Percentiles rank a stretch among this genome's conserved stretches.
Evolutionary conservation across 2,888 invertebrate genomes (phyloP).

Genomic region (Empis livida): DNA sequence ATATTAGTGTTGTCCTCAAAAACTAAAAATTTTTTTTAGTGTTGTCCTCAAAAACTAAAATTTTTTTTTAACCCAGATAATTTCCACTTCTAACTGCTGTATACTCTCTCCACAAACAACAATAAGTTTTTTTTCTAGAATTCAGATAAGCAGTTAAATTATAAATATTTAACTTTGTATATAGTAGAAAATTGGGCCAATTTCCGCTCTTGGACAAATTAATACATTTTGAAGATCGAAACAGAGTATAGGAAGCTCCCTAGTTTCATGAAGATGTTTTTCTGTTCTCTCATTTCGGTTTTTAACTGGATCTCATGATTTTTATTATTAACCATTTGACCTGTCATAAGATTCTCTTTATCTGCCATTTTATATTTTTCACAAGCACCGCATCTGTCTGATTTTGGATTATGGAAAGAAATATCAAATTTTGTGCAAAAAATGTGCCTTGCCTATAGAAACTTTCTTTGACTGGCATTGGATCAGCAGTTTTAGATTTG

Average conservation of each 20-base stretch:
- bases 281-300: constrained; percentile 4
- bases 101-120: constrained; percentile 6
- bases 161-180: constrained; percentile 1
- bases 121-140: constrained; percentile 4
- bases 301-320: neutral
- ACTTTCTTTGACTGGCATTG: neutral
- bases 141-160: constrained; percentile 2
- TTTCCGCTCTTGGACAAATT: constrained; percentile 1
- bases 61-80: constrained; percentile 3
- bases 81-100: constrained; percentile 4
- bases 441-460: constrained; percentile 1
- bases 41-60: constrained; percentile 3
- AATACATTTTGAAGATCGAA: constrained; percentile 6
- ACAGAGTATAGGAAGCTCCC: constrained; percentile 1
- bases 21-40: no score
- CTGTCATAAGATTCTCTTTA: constrained; percentile 3
- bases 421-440: constrained; percentile 5
- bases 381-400: constrained; percentile 7
- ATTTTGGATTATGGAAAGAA: constrained; percentile 6
- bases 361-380: constrained; percentile 4
- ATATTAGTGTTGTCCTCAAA: no score
- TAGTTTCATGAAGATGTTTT: constrained; percentile 3
- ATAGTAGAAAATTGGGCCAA: constrained; percentile 3
- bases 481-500: neutral
- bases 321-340: neutral